Percentiles rank a stretch among this genome's conserved stretches.
phyloP scores from a whole-genome alignment of 2,888 invertebrate species.

The Melipona beecheii region DNA sequence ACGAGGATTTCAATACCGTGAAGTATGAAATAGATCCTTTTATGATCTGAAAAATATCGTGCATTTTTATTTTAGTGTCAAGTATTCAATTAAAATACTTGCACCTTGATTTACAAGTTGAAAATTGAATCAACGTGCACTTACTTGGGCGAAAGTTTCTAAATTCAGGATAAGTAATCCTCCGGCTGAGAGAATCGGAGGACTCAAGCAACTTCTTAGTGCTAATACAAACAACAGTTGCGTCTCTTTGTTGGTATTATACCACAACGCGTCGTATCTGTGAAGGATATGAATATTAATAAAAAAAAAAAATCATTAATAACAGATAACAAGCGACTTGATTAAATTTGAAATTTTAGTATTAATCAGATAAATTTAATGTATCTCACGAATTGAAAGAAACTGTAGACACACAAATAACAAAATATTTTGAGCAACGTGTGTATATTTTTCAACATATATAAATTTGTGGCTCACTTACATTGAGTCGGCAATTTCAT shows the following conservation, averaged over 20 bases:
- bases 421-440: background rate
- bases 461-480: background rate
- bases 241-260: background rate
- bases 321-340: background rate
- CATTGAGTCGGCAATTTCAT: background rate
- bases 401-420: background rate
- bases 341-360: background rate
- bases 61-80: no score
- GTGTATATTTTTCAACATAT: background rate
- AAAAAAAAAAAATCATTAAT: background rate
- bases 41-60: slow-evolving; percentile 1
- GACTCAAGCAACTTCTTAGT: background rate
- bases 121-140: background rate
- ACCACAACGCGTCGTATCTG: slow-evolving; percentile 9
- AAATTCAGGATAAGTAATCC: slow-evolving; percentile 11
- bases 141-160: slow-evolving; percentile 4
- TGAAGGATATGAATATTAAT: background rate
- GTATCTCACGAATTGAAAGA: no score
- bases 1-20: slow-evolving; percentile 8
- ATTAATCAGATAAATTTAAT: no score
- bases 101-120: background rate
- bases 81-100: background rate
- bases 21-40: slow-evolving; percentile 17
- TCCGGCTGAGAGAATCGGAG: background rate
- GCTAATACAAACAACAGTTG: background rate